Percentiles rank a stretch among this genome's conserved stretches.
phyloP scores from a whole-genome alignment of 2,797 vertebrate genomes.

The Pogonophryne albipinna region DNA sequence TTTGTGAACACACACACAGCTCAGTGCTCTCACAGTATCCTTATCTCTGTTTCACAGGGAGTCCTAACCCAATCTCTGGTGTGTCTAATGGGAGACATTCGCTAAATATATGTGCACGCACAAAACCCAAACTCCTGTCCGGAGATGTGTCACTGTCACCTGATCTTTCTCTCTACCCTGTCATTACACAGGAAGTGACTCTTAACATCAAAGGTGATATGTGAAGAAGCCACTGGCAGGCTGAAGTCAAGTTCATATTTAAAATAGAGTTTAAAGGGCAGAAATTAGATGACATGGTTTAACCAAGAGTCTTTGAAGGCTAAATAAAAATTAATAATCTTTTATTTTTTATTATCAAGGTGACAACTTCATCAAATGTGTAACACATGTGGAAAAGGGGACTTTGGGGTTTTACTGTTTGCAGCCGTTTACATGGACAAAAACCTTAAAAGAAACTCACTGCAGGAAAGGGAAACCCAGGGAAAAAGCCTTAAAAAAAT shows the following conservation, averaged over 20 bases:
- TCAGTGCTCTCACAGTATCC: neutral
- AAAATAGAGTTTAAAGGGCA: neutral
- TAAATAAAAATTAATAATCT: neutral
- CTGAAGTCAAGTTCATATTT: conserved; percentile 1
- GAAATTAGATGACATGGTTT: neutral
- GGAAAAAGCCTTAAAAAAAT: no score
- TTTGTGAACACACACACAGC: conserved; percentile 13
- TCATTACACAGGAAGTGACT: conserved; percentile 43
- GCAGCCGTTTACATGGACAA: no score
- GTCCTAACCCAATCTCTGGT: neutral
- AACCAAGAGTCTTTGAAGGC: neutral
- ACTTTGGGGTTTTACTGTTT: no score
- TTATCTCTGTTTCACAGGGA: conserved; percentile 42
- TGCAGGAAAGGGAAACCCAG: no score
- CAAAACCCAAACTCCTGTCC: conserved; percentile 16
- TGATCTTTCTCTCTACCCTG: conserved; percentile 13
- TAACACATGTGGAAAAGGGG: no score
- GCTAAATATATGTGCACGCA: neutral
- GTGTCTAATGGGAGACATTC: neutral
- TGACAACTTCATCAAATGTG: neutral
- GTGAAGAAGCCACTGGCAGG: conserved; percentile 3
- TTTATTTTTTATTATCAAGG: neutral
- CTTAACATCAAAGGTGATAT: conserved; percentile 21
- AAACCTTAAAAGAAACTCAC: no score
- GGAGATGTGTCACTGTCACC: conserved; percentile 12